These are phyloP conservation scores for Antedon mediterranea DNA, from an alignment of 53 echinoderm and acorn worm genomes.

Conservation along the genomic window DNA sequence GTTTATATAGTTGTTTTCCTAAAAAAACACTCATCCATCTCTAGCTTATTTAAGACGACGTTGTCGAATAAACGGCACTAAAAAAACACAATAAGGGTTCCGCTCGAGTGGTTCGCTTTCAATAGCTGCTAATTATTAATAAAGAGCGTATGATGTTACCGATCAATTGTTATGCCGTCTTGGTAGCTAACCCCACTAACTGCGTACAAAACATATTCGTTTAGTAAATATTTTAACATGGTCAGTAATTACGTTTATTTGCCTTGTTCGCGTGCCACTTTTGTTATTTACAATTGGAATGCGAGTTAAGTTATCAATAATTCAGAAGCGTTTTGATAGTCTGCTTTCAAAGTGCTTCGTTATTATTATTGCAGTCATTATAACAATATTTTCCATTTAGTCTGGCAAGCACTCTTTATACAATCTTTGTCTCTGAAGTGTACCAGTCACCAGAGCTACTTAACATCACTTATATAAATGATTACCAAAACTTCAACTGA, in stretches of 20 bases:
- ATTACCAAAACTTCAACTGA: no score
- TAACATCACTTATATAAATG: no score
- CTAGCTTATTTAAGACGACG: no score
- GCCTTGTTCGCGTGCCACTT: neutral
- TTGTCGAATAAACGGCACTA: no score
- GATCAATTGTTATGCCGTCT: neutral
- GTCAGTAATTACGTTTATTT: neutral
- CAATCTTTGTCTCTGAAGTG: no score
- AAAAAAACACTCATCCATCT: no score
- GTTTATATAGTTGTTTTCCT: no score
- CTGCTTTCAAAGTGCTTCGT: no score
- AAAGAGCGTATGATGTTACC: neutral
- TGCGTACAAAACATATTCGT: neutral
- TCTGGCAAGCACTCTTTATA: no score
- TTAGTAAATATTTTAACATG: neutral
- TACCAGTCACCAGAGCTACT: no score
- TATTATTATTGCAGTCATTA: neutral
- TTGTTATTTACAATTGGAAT: neutral
- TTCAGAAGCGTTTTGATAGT: neutral
- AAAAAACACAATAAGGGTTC: neutral
- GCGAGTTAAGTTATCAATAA: neutral
- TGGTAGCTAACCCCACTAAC: neutral
- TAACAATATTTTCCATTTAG: neutral
- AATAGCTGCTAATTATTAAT: neutral
- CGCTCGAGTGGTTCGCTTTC: neutral